phyloP scores from a whole-genome alignment of 2,888 invertebrate genomes.

The Lapara coniferarum region DNA sequence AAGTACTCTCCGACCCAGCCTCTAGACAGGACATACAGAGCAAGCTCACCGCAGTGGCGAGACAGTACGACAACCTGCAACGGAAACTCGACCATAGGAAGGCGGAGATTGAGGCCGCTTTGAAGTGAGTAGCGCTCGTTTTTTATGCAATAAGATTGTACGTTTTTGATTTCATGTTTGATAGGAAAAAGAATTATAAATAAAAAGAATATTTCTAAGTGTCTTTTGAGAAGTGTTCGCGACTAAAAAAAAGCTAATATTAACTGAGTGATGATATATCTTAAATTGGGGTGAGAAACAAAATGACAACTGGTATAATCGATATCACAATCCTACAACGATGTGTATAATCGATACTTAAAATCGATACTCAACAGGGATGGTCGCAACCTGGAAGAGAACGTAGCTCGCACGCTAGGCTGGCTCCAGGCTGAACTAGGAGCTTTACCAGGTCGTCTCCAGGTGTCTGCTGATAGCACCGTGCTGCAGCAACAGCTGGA shows the following conservation, averaged over 20 bases:
- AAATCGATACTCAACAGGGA: conserved; percentile 79
- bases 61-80: conserved; percentile 94
- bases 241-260: too few species aligned
- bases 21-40: conserved; percentile 95
- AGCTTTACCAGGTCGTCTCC: conserved; percentile 88
- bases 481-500: conserved; percentile 93
- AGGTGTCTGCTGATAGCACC: conserved; percentile 93
- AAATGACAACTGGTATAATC: too few species aligned
- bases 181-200: too few species aligned
- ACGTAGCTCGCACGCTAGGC: conserved; percentile 93
- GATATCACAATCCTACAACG: too few species aligned
- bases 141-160: too few species aligned
- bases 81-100: conserved; percentile 95
- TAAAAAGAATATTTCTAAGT: too few species aligned
- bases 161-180: too few species aligned
- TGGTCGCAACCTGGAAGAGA: conserved; percentile 94
- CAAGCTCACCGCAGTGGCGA: conserved; percentile 92
- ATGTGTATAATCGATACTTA: too few species aligned
- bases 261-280: too few species aligned
- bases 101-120: conserved; percentile 94
- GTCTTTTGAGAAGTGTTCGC: too few species aligned
- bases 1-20: conserved; percentile 94
- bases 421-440: conserved; percentile 94
- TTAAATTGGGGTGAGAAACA: too few species aligned
- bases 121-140: conserved; percentile 72